Evolutionary conservation across 1,140 invertebrate species (phyloP), one percentile per base, ranked within the genome.

Genomic region (Propsilocerus akamusi): DNA sequence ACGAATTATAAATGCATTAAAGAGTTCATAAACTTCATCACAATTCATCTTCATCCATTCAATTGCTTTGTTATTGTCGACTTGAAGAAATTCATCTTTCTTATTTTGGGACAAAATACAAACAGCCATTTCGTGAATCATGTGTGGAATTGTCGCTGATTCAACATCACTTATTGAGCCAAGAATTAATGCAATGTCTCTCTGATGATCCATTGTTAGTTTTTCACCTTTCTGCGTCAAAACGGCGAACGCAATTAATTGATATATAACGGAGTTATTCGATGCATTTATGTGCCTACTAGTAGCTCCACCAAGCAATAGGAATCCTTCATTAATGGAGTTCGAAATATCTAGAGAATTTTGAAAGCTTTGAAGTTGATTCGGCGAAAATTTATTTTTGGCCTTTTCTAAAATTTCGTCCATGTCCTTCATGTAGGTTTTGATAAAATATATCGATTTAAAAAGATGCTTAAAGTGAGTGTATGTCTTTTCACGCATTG

Each of bases 111-210:
- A 52, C 20, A 64, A 64, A 11, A 84, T 69, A 12, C 67, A 65
- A 17, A 57, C 57, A 0, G 73, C 67, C 26, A 86, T 64, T 53
- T 71, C 61, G 48, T 75, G 68, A 22, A 81, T 64, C 2, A 57
- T 59, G 12, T 57, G 57, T 5, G 74, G 70, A 2, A 87, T 73
- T 58, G 83, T 77, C 1, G 78, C 80, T 23, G 83, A 84, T 50
- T 82, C 66, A 1, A 84, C 75, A 34, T 79, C 70, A 2, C 61
- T 62, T 49, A 76, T 78, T 0, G 78, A 75, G 7, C 75, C 73
- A n/a, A 86, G 61, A 5, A 86, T 56, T 25, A 68, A 52, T 0
- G 75, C 72, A 32, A 73, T 71, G 60, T 85, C 82, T 17, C 69
- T 64, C 53, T 74, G 76, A 52, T 77, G 70, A 11, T 79, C 74